Evolutionary conservation across 2,797 vertebrate genomes (phyloP), one percentile per base, ranked within the genome.

Genomic region (Galago senegalensis): DNA sequence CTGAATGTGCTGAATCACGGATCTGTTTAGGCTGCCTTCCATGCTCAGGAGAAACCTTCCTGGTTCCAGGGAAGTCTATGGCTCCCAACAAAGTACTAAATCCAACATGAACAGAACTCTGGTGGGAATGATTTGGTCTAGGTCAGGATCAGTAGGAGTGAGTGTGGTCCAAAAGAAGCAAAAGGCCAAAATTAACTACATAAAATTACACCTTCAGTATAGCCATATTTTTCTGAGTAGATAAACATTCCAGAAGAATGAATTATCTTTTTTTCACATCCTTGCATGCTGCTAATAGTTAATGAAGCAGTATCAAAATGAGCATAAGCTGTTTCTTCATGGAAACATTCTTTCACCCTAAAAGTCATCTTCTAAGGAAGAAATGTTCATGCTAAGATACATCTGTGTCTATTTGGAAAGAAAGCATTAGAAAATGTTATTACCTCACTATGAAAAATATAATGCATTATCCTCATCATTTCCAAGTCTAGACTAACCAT

Each of bases 131-230:
- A 89, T 79, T 83, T 94, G 89, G 7, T 73, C 67, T 76, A 72
- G 23, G 29, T 34, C 34, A 94, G 12, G 31, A 34, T n/a, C 43
- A 87, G 27, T 11, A 7, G 8, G 23, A 84, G n/a, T 13, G 8
- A 8, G 53, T 16, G 11, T 63, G 27, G 27, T 72, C 8, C 16
- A 86, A 96, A 87, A 82, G 81, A 90, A 81, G 40, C 49, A 82
- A 82, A 34, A 91, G 13, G 58, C 40, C 73, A 87, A 79, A 34
- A 86, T 1, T 25, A 37, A 34, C 81, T 80, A 91, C 72, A 58
- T 29, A 7, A 72, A 96, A 87, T 91, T 94, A 95, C 92, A 89
- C 3, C 34, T 69, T 88, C 94, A 93, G 79, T 43, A 49, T 72
- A 43, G 27, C 12, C 40, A 69, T 72, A 23, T 93, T 89, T 91